Evolutionary conservation across 2,797 vertebrate species (phyloP).

Genomic region (Spheniscus humboldti): DNA sequence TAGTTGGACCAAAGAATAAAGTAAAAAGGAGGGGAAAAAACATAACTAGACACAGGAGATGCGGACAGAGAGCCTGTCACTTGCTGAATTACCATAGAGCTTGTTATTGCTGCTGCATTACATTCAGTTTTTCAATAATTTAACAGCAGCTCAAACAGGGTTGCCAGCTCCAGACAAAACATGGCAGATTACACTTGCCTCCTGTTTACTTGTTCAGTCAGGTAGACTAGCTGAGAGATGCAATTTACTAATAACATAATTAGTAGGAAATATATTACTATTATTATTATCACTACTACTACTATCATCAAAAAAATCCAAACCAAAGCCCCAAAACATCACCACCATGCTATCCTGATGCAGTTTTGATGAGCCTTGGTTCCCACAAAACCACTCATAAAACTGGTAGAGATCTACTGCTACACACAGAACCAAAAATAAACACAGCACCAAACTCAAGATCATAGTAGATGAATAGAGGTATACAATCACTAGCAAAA

Average conservation of each 20-base stretch:
- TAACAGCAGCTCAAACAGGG: neutral
- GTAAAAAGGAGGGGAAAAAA: neutral
- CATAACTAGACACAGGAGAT: neutral
- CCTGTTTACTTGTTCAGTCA: too few relatives aligned
- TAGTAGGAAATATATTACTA: neutral
- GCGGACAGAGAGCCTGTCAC: neutral
- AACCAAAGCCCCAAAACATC: neutral
- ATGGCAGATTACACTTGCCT: neutral
- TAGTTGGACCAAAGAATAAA: neutral
- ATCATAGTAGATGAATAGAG: neutral
- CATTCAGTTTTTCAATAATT: neutral
- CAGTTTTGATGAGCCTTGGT: neutral
- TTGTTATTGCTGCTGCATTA: neutral
- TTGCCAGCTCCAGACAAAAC: neutral
- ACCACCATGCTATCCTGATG: neutral
- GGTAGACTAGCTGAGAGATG: neutral
- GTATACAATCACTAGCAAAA: neutral
- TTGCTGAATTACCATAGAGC: neutral
- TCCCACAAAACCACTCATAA: neutral
- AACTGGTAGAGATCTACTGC: neutral
- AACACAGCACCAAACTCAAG: neutral
- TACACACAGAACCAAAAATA: neutral
- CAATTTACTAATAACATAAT: neutral
- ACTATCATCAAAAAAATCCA: neutral
- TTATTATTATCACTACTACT: neutral